These are phyloP conservation scores for Drosophila robusta DNA, from an alignment of 2,888 invertebrate species.

Conservation along the genomic window DNA sequence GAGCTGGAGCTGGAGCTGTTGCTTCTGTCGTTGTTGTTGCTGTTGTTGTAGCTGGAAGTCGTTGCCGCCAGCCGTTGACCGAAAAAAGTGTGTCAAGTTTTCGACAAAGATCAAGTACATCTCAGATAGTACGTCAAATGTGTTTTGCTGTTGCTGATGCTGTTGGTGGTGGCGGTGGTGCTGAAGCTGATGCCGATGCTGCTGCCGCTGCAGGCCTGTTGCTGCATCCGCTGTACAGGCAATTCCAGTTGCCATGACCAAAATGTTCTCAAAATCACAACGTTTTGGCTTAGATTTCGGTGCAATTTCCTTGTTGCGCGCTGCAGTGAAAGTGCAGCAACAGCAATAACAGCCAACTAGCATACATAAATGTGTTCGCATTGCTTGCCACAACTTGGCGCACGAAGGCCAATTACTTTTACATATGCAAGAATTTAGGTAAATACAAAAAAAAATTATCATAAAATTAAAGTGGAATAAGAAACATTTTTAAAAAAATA, in stretches of 20 bases:
- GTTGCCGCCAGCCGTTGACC: conserved; percentile 67
- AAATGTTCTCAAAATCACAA: conserved; percentile 65
- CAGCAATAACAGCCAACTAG: conserved; percentile 5
- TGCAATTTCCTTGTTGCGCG: conserved; percentile 55
- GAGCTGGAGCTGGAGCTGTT: conserved; percentile 27
- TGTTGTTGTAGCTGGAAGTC: conserved; percentile 47
- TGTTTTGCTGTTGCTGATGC: conserved; percentile 21
- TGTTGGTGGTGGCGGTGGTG: conserved; percentile 16
- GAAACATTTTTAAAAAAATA: background rate
- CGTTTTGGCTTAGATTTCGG: conserved; percentile 45
- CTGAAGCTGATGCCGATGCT: conserved; percentile 15
- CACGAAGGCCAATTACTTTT: conserved; percentile 7
- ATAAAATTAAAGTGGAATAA: background rate
- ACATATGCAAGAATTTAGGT: no score
- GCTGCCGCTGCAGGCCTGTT: conserved; percentile 15
- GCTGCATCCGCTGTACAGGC: conserved; percentile 51
- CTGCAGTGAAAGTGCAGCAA: conserved; percentile 66
- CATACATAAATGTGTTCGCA: conserved; percentile 35
- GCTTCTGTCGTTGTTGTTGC: conserved; percentile 20
- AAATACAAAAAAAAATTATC: background rate
- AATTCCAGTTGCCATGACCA: conserved; percentile 70
- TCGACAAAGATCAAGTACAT: conserved; percentile 83
- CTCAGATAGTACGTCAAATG: conserved; percentile 71
- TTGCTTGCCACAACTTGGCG: conserved; percentile 8
- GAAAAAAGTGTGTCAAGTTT: conserved; percentile 83